Conservation (phyloP, 2,113 vertebrate genomes). For the Jacana jacana region DNA sequence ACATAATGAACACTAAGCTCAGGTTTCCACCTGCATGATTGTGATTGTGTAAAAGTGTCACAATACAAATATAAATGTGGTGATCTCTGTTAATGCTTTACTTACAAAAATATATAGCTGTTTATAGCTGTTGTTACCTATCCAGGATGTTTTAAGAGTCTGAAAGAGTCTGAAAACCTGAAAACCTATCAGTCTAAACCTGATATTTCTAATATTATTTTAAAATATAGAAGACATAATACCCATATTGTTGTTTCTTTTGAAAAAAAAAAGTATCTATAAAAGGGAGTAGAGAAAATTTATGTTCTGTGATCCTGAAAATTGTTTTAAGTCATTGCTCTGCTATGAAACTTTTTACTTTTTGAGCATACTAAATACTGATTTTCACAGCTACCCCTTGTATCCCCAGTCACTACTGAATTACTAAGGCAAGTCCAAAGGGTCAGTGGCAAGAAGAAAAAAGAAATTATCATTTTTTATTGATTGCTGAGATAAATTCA, state of each 20-base stretch:
- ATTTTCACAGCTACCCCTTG: background rate
- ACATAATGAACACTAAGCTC: background rate
- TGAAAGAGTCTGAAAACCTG: no score
- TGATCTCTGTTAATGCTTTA: background rate
- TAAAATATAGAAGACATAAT: background rate
- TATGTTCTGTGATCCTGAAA: background rate
- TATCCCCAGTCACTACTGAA: background rate
- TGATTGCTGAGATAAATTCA: background rate
- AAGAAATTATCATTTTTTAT: background rate
- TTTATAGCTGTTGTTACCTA: background rate
- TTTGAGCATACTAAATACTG: background rate
- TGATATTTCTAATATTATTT: background rate
- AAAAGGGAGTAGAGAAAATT: background rate
- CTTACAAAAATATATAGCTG: background rate
- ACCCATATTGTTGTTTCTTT: background rate
- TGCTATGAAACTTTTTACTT: background rate
- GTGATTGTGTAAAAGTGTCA: background rate
- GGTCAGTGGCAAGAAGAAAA: background rate
- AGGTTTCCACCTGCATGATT: background rate
- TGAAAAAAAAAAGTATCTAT: background rate
- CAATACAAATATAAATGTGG: background rate
- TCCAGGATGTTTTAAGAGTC: background rate
- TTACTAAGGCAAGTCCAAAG: background rate
- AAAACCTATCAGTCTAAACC: no score
- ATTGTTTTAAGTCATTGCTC: background rate